phyloP scores from a whole-genome alignment of 1,140 invertebrate genomes.

The Arion vulgaris region DNA sequence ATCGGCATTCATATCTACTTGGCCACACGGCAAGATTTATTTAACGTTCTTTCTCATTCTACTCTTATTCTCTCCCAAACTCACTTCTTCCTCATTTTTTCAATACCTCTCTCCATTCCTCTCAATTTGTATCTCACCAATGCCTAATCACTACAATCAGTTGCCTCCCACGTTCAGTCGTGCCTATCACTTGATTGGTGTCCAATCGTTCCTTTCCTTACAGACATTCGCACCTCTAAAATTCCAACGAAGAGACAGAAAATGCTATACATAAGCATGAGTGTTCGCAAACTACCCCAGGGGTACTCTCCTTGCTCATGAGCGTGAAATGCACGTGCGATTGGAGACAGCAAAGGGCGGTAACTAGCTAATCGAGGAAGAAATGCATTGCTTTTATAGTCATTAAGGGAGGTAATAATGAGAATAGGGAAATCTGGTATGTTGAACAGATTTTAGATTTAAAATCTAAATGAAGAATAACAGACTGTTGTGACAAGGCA shows the following conservation, averaged over 20 bases:
- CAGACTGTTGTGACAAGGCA: neutral
- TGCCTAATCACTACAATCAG: too few species aligned
- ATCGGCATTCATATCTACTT: too few species aligned
- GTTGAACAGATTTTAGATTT: neutral
- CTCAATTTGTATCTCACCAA: neutral
- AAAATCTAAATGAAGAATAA: neutral
- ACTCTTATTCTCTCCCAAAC: too few species aligned
- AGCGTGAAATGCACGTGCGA: slow-evolving; percentile 23
- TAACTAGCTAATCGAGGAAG: neutral
- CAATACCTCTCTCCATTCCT: neutral
- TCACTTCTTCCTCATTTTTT: neutral
- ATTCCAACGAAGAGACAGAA: neutral
- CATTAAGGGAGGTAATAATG: slow-evolving; percentile 5
- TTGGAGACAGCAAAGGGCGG: neutral
- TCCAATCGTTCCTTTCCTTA: too few species aligned
- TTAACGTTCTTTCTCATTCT: too few species aligned
- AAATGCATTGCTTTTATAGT: slow-evolving; percentile 1
- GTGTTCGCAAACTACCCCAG: neutral
- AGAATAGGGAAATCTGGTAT: neutral
- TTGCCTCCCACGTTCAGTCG: too few species aligned
- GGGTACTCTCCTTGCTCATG: neutral
- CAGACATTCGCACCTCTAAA: too few species aligned
- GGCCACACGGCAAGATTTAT: too few species aligned
- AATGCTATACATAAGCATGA: neutral
- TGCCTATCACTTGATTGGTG: too few species aligned